A percentile compares a stretch with the other conserved stretches of the same genome.
These are phyloP conservation scores for Drosophila gaucha DNA, from an alignment of 2,888 invertebrate species.

Conservation along the genomic window DNA sequence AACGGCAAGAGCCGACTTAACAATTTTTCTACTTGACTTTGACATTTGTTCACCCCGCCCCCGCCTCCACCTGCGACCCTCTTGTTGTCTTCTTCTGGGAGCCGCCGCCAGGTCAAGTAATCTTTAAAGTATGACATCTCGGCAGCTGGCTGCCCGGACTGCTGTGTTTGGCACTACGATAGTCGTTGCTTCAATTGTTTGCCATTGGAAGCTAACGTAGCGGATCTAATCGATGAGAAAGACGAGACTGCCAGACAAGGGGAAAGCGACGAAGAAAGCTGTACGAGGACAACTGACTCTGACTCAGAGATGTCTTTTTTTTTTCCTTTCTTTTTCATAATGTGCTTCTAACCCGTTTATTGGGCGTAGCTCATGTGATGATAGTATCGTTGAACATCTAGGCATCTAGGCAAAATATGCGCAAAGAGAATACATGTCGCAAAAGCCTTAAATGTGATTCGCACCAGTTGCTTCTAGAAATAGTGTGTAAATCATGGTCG, in stretches of 20 bases:
- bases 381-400: slow-evolving; percentile 66
- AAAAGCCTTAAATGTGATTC: slow-evolving; percentile 30
- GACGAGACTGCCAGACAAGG: neutral
- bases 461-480: slow-evolving; percentile 41
- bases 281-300: slow-evolving; percentile 1
- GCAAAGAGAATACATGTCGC: slow-evolving; percentile 25
- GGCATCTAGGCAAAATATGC: slow-evolving; percentile 48
- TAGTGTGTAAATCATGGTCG: slow-evolving; percentile 55
- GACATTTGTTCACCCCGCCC: slow-evolving; percentile 40
- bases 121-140: slow-evolving; percentile 36
- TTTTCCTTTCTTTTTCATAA: slow-evolving; percentile 4
- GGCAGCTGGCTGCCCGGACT: neutral
- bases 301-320: neutral
- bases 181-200: slow-evolving; percentile 13
- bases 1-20: slow-evolving; percentile 53
- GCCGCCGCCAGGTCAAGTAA: slow-evolving; percentile 56
- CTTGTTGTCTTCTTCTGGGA: slow-evolving; percentile 14
- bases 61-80: neutral
- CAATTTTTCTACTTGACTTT: slow-evolving; percentile 75
- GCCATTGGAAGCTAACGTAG: slow-evolving; percentile 48
- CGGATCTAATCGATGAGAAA: slow-evolving; percentile 63
- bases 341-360: slow-evolving; percentile 60
- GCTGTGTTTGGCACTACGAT: neutral
- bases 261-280: neutral
- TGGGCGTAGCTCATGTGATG: slow-evolving; percentile 69